phyloP scores from a whole-genome alignment of 2,888 invertebrate species.

The Isoperla grammatica region DNA sequence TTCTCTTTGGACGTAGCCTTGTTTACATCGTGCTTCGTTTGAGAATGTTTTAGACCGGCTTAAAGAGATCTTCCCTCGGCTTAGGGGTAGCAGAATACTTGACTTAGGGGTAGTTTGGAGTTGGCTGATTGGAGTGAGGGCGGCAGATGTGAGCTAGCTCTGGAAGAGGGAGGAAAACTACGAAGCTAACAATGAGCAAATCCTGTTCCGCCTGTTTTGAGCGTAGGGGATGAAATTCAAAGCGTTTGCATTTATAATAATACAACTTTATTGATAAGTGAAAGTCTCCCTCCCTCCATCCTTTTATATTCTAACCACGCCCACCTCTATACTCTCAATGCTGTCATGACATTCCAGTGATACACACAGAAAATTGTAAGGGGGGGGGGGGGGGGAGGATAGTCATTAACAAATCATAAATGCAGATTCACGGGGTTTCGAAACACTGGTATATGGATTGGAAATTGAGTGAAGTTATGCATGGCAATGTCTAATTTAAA shows the following conservation, averaged over 20 bases:
- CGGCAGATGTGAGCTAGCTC: slow-evolving; percentile 4
- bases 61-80: neutral
- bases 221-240: neutral
- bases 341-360: too few relatives aligned
- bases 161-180: neutral
- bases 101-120: neutral
- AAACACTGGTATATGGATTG: too few relatives aligned
- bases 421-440: too few relatives aligned
- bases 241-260: neutral
- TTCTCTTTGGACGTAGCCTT: neutral
- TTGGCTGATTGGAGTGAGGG: slow-evolving; percentile 5
- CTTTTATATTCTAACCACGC: too few relatives aligned
- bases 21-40: slow-evolving; percentile 4
- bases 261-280: neutral
- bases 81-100: neutral
- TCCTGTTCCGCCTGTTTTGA: slow-evolving; percentile 17
- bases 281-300: too few relatives aligned
- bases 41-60: neutral
- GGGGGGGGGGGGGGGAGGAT: too few relatives aligned
- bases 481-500: too few relatives aligned
- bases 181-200: slow-evolving; percentile 14
- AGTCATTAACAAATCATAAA: too few relatives aligned
- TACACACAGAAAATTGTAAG: too few relatives aligned
- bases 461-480: too few relatives aligned
- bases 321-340: too few relatives aligned